A percentile compares a stretch with the other conserved stretches of the same genome.
These are phyloP conservation scores for Poecilobothrus nobilitatus DNA, from an alignment of 2,888 invertebrate species.

Conservation along the genomic window DNA sequence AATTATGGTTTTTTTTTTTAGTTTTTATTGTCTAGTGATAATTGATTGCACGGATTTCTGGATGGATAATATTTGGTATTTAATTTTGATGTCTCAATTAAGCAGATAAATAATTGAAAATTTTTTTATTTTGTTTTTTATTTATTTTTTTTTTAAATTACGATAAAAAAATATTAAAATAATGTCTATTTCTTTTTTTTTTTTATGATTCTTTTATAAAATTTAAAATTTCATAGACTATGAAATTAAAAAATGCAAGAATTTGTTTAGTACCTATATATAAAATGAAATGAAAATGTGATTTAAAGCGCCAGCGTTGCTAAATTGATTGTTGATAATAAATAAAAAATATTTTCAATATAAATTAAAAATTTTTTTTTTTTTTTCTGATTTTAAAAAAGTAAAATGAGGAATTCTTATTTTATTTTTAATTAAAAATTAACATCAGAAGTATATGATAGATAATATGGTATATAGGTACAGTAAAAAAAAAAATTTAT, in stretches of 20 bases:
- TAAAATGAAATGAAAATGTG: neutral
- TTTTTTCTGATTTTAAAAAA: neutral
- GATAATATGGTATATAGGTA: no score
- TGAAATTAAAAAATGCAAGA: no score
- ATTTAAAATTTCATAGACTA: no score
- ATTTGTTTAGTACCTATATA: no score
- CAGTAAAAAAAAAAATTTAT: no score
- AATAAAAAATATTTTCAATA: neutral
- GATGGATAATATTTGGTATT: neutral
- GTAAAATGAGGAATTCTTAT: no score
- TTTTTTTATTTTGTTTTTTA: neutral
- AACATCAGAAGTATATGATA: no score
- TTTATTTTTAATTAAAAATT: no score
- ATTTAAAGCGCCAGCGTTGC: slow-evolving; percentile 6
- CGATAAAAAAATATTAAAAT: no score
- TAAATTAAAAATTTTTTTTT: neutral
- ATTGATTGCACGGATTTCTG: slow-evolving; percentile 6
- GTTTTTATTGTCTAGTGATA: neutral
- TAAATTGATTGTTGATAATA: neutral
- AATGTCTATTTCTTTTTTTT: neutral
- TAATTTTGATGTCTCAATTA: slow-evolving; percentile 2
- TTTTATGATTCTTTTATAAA: no score
- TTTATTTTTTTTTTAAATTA: neutral
- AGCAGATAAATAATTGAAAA: slow-evolving; percentile 5
- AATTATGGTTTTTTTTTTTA: neutral